phyloP scores from a whole-genome alignment of 2,888 invertebrate genomes.

The Mactromeris polynyma region DNA sequence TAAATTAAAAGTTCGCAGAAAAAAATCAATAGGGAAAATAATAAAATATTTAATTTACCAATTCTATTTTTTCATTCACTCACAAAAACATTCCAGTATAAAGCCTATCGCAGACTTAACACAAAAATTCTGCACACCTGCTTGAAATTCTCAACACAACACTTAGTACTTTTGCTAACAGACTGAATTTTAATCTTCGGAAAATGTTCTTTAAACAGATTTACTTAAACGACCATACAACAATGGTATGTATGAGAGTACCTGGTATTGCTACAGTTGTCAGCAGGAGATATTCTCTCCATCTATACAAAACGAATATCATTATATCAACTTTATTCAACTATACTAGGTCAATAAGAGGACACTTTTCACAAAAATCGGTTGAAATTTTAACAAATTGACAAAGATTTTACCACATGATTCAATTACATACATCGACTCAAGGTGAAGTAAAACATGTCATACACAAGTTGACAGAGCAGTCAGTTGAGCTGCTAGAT shows the following conservation, averaged over 20 bases:
- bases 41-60: too few species aligned
- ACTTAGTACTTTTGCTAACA: neutral
- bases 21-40: too few species aligned
- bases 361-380: neutral
- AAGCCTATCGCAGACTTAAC: neutral
- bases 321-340: conserved; percentile 20
- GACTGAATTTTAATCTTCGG: neutral
- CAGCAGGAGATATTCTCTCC: neutral
- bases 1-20: too few species aligned
- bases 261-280: neutral
- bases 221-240: neutral
- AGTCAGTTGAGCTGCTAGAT: neutral
- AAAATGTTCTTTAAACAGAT: neutral
- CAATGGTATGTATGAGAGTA: neutral
- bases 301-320: neutral
- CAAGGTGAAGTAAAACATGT: neutral
- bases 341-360: conserved; percentile 20
- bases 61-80: too few species aligned
- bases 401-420: neutral
- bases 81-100: too few species aligned
- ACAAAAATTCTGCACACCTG: neutral
- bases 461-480: neutral
- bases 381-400: neutral
- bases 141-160: neutral
- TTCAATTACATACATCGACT: neutral